Evolutionary conservation across 2,797 vertebrate species (phyloP).

Genomic region (Mus caroli): DNA sequence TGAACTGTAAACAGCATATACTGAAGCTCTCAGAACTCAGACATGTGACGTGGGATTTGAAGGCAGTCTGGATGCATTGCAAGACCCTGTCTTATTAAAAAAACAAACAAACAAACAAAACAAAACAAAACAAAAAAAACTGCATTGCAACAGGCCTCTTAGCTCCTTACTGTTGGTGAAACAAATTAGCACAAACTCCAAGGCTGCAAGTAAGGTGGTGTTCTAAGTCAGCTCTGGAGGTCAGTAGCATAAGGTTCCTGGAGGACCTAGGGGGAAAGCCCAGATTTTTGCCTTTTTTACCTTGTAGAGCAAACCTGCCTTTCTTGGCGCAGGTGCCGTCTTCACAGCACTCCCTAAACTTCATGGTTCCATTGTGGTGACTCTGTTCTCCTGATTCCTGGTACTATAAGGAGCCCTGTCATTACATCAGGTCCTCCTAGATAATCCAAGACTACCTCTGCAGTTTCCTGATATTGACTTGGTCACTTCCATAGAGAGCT

Average conservation of each 20-base stretch:
- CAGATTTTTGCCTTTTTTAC: background rate
- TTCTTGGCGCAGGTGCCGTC: background rate
- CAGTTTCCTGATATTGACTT: background rate
- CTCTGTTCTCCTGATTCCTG: background rate
- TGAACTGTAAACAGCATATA: background rate
- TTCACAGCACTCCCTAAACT: background rate
- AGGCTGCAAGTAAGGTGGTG: background rate
- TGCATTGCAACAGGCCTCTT: background rate
- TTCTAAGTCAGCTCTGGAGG: conserved; percentile 12
- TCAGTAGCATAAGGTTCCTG: background rate
- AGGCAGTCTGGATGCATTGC: background rate
- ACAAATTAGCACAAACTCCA: background rate
- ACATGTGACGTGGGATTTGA: background rate
- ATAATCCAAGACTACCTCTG: background rate
- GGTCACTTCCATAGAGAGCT: background rate
- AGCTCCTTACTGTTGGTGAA: background rate
- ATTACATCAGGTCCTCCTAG: background rate
- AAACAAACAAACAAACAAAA: too few relatives aligned
- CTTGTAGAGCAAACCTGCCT: background rate
- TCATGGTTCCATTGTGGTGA: background rate
- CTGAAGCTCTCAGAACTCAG: background rate
- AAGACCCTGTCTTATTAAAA: background rate
- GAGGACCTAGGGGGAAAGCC: background rate
- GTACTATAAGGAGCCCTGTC: background rate
- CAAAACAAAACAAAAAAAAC: background rate